Evolutionary conservation across 2,888 invertebrate species (phyloP).

Genomic region (Blastobasis lacticolella): DNA sequence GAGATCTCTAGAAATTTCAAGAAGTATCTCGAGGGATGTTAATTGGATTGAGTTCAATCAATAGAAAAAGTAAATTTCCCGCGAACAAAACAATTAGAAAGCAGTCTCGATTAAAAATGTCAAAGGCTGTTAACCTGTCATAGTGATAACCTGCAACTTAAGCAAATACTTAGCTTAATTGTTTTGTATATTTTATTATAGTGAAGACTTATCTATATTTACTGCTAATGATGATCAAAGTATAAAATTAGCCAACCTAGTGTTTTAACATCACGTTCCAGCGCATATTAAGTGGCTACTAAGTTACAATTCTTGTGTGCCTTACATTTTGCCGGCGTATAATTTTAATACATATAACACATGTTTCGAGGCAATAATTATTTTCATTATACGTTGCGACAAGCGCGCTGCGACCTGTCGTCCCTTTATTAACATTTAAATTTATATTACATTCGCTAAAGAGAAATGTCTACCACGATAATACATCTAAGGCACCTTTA

Average conservation of each 20-base stretch:
- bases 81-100: no score
- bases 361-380: conserved; percentile 45
- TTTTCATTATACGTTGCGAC: conserved; percentile 42
- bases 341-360: conserved; percentile 32
- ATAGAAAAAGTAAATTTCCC: no score
- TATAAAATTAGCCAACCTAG: background rate
- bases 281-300: background rate
- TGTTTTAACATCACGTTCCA: conserved; percentile 1
- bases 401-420: conserved; percentile 45
- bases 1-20: no score
- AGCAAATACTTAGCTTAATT: no score
- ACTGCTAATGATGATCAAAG: conserved; percentile 2
- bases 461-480: conserved; percentile 49
- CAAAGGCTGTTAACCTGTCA: no score
- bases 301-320: conserved; percentile 1
- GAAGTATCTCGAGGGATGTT: no score
- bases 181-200: no score
- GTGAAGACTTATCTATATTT: background rate
- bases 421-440: conserved; percentile 59
- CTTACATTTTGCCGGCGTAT: conserved; percentile 28
- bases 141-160: no score
- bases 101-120: no score
- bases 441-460: conserved; percentile 50
- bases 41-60: no score
- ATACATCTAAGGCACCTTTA: conserved; percentile 44